Evolutionary conservation across 1,140 invertebrate species (phyloP).

Genomic region (Pemphigus obesinymphae): DNA sequence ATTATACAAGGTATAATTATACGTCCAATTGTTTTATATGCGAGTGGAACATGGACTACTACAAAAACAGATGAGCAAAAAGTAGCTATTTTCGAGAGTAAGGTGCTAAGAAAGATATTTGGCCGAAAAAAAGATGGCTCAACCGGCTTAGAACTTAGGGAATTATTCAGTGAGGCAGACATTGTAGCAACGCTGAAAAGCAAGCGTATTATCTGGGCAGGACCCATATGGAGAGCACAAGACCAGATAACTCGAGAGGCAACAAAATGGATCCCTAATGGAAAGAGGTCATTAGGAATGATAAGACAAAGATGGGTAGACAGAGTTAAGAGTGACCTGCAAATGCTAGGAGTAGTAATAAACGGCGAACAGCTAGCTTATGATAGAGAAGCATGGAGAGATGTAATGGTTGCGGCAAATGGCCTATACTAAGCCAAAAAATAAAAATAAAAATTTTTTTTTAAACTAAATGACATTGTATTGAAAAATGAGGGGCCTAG

Average conservation of each 20-base stretch:
- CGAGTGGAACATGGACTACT: no score
- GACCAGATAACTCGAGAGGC: neutral
- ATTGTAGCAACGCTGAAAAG: no score
- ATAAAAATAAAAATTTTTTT: no score
- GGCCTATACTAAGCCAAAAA: neutral
- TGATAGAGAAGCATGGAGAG: neutral
- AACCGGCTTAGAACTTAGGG: neutral
- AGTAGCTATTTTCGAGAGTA: no score
- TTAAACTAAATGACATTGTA: no score
- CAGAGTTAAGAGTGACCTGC: neutral
- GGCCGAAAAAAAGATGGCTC: no score
- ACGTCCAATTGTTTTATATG: no score
- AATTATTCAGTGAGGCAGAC: neutral
- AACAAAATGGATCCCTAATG: neutral
- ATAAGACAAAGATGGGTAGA: neutral
- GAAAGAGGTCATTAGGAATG: neutral
- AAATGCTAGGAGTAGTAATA: neutral
- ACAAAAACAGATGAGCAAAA: no score
- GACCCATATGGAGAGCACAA: neutral
- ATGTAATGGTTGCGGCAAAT: neutral
- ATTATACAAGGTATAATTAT: no score
- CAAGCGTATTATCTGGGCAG: neutral
- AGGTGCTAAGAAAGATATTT: no score
- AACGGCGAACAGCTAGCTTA: neutral
- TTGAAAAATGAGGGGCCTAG: no score